A percentile compares a stretch with the other conserved stretches of the same genome.
Conservation (phyloP, 2,797 vertebrate genomes). For the Avahi laniger region DNA sequence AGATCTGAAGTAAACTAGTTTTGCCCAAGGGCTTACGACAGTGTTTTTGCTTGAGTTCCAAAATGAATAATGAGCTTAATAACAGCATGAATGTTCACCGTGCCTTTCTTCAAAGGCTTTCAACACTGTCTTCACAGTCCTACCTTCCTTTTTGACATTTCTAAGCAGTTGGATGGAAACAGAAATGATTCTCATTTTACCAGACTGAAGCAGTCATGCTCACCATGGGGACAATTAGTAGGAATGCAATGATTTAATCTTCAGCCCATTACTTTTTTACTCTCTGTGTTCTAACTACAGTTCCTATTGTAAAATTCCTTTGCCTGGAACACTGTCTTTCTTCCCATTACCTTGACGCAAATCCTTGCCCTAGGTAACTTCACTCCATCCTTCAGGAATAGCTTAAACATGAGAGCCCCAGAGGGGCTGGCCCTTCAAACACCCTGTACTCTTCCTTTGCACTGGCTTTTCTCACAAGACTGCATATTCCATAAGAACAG, state of each 20-base stretch:
- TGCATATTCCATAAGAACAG: neutral
- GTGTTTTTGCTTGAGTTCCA: conserved; percentile 41
- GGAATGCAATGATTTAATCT: neutral
- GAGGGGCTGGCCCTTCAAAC: neutral
- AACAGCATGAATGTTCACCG: neutral
- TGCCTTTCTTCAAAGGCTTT: conserved; percentile 31
- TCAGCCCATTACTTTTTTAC: neutral
- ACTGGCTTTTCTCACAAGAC: neutral
- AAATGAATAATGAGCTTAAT: conserved; percentile 48
- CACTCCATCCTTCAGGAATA: neutral
- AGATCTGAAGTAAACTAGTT: conserved; percentile 35
- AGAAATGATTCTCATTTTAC: neutral
- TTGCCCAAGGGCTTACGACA: conserved; percentile 19
- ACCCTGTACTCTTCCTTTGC: neutral
- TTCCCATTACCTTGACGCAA: neutral
- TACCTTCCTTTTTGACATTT: neutral
- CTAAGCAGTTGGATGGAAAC: neutral
- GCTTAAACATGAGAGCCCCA: neutral
- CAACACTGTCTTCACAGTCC: neutral
- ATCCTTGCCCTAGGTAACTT: neutral
- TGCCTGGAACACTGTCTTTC: neutral
- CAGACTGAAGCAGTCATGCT: neutral
- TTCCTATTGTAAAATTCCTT: neutral
- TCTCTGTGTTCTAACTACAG: neutral
- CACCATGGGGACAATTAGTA: neutral